Conservation (phyloP, 2,797 vertebrate genomes). For the Alca torda region DNA sequence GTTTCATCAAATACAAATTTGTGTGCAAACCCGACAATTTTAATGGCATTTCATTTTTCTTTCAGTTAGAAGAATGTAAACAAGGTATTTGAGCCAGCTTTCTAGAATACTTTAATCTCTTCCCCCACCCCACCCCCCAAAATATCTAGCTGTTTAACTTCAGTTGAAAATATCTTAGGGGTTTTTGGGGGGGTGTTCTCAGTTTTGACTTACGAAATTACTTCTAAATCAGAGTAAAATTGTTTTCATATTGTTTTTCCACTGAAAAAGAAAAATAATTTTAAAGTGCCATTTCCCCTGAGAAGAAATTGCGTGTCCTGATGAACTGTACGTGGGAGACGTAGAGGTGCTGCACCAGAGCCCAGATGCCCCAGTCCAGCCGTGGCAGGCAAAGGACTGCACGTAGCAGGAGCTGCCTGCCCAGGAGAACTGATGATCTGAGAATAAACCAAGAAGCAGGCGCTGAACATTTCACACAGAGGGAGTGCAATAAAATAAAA, state of each 20-base stretch:
- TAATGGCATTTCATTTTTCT: not conserved
- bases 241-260: not conserved
- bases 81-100: not conserved
- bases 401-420: not conserved
- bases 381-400: fast-evolving
- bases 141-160: not conserved
- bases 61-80: not conserved
- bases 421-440: not conserved
- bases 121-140: not conserved
- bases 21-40: not conserved
- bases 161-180: not conserved
- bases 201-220: not conserved
- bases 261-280: not conserved
- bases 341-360: not conserved
- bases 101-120: not conserved
- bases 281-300: not conserved
- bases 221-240: not conserved
- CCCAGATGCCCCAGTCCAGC: not conserved
- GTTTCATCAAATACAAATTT: not conserved
- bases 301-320: not conserved
- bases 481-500: not conserved
- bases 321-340: not conserved
- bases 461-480: not conserved
- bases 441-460: not conserved
- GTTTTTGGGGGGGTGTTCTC: not conserved